Conservation (phyloP, 2,888 invertebrate genomes). For the Eupsilia transversa region DNA sequence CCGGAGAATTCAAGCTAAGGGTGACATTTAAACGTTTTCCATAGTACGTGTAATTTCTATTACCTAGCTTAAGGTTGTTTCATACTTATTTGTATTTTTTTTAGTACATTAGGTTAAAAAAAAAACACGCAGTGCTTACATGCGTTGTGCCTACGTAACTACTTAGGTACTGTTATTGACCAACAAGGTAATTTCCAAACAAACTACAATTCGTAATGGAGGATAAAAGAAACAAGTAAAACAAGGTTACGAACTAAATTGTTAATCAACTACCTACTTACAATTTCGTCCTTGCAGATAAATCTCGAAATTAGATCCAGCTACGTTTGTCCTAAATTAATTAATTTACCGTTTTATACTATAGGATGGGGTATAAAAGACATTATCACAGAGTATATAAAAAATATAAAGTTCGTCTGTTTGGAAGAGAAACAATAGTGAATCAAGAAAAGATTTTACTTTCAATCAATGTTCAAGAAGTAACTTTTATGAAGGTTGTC, state of each 20-base stretch:
- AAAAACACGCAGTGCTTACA: no score
- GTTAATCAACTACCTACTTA: conserved; percentile 40
- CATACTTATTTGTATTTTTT: not conserved
- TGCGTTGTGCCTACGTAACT: no score
- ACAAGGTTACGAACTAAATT: conserved; percentile 30
- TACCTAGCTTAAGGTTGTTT: not conserved
- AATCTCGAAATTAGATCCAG: conserved; percentile 23
- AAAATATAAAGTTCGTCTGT: not conserved
- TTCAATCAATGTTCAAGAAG: not conserved
- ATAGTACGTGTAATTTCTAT: conserved; percentile 2
- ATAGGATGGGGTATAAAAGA: not conserved
- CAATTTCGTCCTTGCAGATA: conserved; percentile 28
- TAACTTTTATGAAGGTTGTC: not conserved
- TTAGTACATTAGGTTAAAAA: not conserved
- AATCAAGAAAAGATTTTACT: not conserved
- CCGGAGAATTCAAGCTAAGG: conserved; percentile 1
- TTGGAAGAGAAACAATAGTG: not conserved
- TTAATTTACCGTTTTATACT: conserved; percentile 7
- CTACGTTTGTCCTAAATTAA: conserved; percentile 12
- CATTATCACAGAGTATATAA: not conserved
- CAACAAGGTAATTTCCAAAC: conserved; percentile 19
- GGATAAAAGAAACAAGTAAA: conserved; percentile 25
- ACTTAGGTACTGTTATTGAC: not conserved
- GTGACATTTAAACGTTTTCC: not conserved
- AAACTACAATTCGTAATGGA: conserved; percentile 1